Conservation (phyloP, 2,888 invertebrate species). For the Bugula neritina region DNA sequence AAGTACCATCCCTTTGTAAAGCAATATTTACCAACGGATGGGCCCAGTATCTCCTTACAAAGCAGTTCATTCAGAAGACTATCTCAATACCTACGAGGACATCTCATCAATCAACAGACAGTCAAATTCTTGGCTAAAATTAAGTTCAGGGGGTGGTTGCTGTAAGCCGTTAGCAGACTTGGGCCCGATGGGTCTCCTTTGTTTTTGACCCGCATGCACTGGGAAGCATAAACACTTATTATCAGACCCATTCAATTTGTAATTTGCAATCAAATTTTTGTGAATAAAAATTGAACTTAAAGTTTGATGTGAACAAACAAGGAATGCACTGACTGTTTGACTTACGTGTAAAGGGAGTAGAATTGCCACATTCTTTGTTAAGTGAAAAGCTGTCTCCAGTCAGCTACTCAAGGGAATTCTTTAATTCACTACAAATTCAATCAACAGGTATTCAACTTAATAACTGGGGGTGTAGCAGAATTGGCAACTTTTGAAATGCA, state of each 20-base stretch:
- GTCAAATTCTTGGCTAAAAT: neutral
- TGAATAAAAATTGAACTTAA: slow-evolving; percentile 21
- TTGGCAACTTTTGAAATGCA: too few species aligned
- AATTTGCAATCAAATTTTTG: slow-evolving; percentile 6
- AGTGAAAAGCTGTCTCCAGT: too few species aligned
- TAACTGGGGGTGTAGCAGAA: too few species aligned
- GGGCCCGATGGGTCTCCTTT: neutral
- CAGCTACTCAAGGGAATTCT: too few species aligned
- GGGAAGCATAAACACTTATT: neutral
- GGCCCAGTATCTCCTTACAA: neutral
- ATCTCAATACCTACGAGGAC: neutral
- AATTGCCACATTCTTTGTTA: neutral
- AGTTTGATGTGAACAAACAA: slow-evolving; percentile 3
- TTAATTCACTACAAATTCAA: too few species aligned
- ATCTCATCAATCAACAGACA: neutral
- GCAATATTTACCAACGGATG: slow-evolving; percentile 8
- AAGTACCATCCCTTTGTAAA: neutral
- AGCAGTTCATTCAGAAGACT: neutral
- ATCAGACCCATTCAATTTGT: neutral
- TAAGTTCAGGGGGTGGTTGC: neutral
- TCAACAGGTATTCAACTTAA: too few species aligned
- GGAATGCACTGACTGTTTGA: slow-evolving; percentile 18
- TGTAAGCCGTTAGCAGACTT: neutral
- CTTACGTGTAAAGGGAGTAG: neutral
- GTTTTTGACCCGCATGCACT: neutral